phyloP scores from a whole-genome alignment of 1,140 invertebrate species.

The Psilanteris sp. region DNA sequence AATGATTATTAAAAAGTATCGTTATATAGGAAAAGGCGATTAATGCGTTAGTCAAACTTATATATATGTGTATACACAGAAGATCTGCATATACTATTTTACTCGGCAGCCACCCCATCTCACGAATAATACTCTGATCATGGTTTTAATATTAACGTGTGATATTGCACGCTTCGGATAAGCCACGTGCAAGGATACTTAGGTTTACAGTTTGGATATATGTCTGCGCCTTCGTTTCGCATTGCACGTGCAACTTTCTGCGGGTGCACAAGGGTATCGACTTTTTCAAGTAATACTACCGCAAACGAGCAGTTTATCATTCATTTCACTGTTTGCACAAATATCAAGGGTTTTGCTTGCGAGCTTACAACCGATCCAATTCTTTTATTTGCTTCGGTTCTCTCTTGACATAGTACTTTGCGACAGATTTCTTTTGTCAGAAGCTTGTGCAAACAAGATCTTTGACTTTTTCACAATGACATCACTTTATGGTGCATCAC shows the following conservation, averaged over 20 bases:
- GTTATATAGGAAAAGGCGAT: too few species aligned
- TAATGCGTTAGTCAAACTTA: too few species aligned
- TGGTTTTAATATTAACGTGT: constrained; percentile 64
- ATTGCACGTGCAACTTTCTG: constrained; percentile 42
- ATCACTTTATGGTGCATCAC: too few species aligned
- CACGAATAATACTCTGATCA: constrained; percentile 29
- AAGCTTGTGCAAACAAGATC: too few species aligned
- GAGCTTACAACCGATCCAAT: constrained; percentile 10
- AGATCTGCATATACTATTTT: too few species aligned
- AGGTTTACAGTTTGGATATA: constrained; percentile 25
- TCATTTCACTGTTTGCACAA: constrained; percentile 55
- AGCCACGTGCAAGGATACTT: constrained; percentile 61
- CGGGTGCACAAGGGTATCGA: constrained; percentile 37
- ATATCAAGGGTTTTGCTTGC: constrained; percentile 41
- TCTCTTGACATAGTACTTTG: too few species aligned
- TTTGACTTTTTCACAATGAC: constrained; percentile 28
- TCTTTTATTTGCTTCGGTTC: constrained; percentile 26
- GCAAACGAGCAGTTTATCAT: constrained; percentile 57
- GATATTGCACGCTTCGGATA: constrained; percentile 58
- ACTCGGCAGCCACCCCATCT: constrained; percentile 37
- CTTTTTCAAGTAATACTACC: constrained; percentile 53
- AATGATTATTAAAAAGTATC: too few species aligned
- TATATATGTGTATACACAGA: too few species aligned
- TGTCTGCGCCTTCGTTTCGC: constrained; percentile 10
- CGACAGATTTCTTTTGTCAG: too few species aligned